phyloP scores from a whole-genome alignment of 2,797 vertebrate species.

The Thamnophis elegans region DNA sequence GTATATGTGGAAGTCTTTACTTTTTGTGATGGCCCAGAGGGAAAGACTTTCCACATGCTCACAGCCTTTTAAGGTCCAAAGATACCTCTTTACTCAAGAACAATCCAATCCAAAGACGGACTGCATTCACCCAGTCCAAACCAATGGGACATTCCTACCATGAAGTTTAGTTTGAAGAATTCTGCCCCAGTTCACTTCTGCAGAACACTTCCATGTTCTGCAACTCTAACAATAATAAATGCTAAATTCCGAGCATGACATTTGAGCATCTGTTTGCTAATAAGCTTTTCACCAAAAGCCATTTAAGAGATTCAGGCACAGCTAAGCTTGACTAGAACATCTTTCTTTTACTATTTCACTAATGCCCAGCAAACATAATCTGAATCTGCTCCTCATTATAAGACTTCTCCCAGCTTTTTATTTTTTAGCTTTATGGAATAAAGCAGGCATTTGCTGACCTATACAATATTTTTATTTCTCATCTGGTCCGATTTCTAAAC shows the following conservation, averaged over 20 bases:
- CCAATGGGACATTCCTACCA: neutral
- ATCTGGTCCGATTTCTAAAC: neutral
- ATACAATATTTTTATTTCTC: neutral
- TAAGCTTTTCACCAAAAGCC: neutral
- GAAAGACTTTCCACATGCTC: neutral
- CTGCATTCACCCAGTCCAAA: neutral
- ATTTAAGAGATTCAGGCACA: neutral
- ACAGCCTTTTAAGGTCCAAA: neutral
- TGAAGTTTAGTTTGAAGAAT: neutral
- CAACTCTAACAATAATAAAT: neutral
- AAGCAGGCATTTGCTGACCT: slow-evolving; percentile 3
- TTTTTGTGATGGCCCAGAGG: neutral
- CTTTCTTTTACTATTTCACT: neutral
- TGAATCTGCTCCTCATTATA: neutral
- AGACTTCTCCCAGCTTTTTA: neutral
- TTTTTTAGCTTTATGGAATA: neutral
- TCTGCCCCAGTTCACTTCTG: neutral
- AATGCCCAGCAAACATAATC: neutral
- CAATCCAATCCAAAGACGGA: neutral
- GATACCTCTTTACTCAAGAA: neutral
- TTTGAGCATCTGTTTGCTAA: neutral
- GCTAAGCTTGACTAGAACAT: neutral
- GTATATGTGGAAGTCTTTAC: neutral
- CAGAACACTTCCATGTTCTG: neutral
- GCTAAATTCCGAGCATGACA: neutral